Evolutionary conservation across 2,113 vertebrate species (phyloP).

Genomic region (Oreotragus oreotragus): DNA sequence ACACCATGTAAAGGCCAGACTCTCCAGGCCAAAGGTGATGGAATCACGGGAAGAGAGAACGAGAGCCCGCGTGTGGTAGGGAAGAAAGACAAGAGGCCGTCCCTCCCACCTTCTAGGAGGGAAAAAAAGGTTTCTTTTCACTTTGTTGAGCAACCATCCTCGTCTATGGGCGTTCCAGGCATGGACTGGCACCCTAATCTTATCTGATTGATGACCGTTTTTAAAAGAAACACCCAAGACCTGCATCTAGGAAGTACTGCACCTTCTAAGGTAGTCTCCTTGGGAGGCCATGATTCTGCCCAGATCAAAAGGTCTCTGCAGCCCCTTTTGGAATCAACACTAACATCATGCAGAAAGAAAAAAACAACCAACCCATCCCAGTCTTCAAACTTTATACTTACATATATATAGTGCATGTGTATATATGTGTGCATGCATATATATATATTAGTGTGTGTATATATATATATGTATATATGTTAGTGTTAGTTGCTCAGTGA

Average conservation of each 20-base stretch:
- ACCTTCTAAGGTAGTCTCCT: not conserved
- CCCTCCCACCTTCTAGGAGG: not conserved
- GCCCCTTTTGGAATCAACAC: not conserved
- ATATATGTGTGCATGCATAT: not conserved
- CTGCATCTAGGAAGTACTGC: not conserved
- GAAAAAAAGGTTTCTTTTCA: not conserved
- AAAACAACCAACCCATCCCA: not conserved
- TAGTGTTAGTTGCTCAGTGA: not conserved
- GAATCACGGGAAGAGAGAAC: not conserved
- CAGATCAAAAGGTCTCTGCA: not conserved
- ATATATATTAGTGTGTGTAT: not conserved
- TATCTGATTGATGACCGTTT: not conserved
- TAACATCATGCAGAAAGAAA: not conserved
- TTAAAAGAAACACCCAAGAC: not conserved
- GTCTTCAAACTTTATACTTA: not conserved
- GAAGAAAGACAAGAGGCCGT: not conserved
- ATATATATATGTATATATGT: not conserved
- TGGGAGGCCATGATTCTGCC: not conserved
- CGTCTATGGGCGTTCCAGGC: not conserved
- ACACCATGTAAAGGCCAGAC: not conserved
- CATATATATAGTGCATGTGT: not conserved
- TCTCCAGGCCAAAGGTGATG: not conserved
- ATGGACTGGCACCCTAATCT: not conserved
- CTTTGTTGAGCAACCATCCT: rapidly evolving
- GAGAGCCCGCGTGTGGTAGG: not conserved